Evolutionary conservation across 2,113 vertebrate species (phyloP).

Genomic region (Crotophaga sulcirostris): DNA sequence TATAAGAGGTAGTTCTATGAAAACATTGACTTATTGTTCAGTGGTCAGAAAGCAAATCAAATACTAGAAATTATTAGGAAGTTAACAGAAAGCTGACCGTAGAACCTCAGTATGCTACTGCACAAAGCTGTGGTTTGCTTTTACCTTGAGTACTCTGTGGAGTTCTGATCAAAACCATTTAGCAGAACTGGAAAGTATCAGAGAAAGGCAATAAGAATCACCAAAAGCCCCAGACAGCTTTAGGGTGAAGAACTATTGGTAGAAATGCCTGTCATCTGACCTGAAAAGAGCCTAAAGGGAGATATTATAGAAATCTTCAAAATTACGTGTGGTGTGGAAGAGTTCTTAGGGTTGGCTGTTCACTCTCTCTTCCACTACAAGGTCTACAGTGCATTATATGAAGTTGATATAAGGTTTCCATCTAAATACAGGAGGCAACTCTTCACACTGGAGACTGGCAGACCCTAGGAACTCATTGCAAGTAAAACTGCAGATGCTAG

Average conservation of each 20-base stretch:
- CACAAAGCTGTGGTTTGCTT: neutral
- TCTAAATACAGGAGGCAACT: neutral
- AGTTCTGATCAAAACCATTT: neutral
- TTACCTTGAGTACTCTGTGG: neutral
- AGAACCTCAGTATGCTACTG: neutral
- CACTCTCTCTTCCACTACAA: neutral
- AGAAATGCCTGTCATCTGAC: neutral
- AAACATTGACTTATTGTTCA: neutral
- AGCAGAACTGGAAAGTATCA: neutral
- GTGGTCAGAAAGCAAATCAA: neutral
- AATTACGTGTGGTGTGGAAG: neutral
- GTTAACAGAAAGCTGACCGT: neutral
- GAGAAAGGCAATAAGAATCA: neutral
- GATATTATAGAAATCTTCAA: neutral
- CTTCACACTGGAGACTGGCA: neutral
- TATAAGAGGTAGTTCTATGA: neutral
- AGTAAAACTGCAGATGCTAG: neutral
- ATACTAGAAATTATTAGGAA: neutral
- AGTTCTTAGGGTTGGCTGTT: neutral
- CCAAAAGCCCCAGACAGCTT: neutral
- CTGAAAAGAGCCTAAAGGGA: neutral
- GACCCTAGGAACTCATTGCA: fast-evolving
- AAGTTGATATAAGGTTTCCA: neutral
- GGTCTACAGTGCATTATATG: neutral
- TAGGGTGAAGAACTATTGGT: neutral